Conservation (phyloP, 2,888 invertebrate species). For the Nycteola revayana region DNA sequence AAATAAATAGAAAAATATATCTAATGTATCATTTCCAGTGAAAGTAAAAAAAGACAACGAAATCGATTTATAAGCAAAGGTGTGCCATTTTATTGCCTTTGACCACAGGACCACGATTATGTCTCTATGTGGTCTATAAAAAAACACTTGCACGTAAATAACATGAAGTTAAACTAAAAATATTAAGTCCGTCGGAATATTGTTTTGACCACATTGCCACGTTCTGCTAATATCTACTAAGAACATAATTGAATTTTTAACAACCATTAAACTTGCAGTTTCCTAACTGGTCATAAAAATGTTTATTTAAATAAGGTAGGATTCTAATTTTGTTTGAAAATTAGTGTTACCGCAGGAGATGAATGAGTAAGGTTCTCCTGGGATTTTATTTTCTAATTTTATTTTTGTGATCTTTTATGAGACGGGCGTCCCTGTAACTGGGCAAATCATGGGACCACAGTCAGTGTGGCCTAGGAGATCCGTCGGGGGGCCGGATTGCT, state of each 20-base stretch:
- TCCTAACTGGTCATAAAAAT: slow-evolving; percentile 8
- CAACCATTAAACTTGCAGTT: slow-evolving; percentile 5
- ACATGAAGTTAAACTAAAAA: slow-evolving; percentile 17
- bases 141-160: slow-evolving; percentile 25
- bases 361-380: too few species aligned
- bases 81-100: slow-evolving; percentile 49
- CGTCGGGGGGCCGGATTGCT: too few species aligned
- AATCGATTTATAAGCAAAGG: slow-evolving; percentile 54
- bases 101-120: slow-evolving; percentile 47
- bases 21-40: not conserved
- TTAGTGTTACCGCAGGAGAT: too few species aligned
- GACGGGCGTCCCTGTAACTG: too few species aligned
- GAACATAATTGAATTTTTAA: slow-evolving; percentile 22
- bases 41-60: slow-evolving; percentile 63
- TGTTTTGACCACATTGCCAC: slow-evolving; percentile 32
- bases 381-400: too few species aligned
- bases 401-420: too few species aligned
- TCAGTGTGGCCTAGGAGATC: too few species aligned
- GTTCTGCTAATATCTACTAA: slow-evolving; percentile 17
- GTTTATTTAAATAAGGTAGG: slow-evolving; percentile 3
- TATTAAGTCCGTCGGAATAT: slow-evolving; percentile 28
- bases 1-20: not conserved
- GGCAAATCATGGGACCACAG: too few species aligned
- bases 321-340: not conserved
- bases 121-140: slow-evolving; percentile 52